Conservation (phyloP, 53 echinoderm and acorn worm species). For the Apostichopus leukothele region DNA sequence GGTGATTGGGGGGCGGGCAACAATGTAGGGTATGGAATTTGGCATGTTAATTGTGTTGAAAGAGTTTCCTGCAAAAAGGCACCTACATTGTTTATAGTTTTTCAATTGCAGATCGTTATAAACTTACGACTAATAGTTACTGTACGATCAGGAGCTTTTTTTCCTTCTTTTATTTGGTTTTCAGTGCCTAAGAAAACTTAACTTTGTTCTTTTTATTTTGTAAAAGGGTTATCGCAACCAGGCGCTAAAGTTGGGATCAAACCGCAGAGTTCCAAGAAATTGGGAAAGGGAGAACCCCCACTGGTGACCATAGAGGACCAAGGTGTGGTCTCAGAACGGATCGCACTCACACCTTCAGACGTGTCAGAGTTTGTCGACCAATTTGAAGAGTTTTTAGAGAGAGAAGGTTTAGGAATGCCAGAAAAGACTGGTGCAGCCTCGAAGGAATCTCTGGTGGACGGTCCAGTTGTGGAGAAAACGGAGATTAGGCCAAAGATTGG, state of each 20-base stretch:
- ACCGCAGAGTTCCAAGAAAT: not conserved
- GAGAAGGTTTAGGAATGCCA: conserved; percentile 51
- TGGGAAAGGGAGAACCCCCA: conserved; percentile 14
- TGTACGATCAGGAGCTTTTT: too few species aligned
- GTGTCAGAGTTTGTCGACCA: conserved; percentile 75
- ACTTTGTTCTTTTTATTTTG: not conserved
- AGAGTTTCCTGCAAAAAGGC: too few species aligned
- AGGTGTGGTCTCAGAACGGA: conserved; percentile 56
- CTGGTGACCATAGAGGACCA: conserved; percentile 65
- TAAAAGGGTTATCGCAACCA: not conserved
- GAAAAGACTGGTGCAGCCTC: not conserved
- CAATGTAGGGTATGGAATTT: too few species aligned
- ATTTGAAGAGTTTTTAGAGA: conserved; percentile 92
- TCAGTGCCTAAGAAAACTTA: not conserved
- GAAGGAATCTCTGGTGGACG: not conserved
- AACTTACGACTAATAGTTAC: too few species aligned
- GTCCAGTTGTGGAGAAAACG: too few species aligned
- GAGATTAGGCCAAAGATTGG: too few species aligned
- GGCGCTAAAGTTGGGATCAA: not conserved
- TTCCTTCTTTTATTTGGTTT: too few species aligned
- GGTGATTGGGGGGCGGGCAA: too few species aligned
- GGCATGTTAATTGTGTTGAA: too few species aligned
- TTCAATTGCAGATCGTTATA: too few species aligned
- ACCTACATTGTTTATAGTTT: too few species aligned
- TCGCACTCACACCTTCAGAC: conserved; percentile 51